Evolutionary conservation across 2,113 vertebrate genomes (phyloP).

Genomic region (Typhlomys cinereus): DNA sequence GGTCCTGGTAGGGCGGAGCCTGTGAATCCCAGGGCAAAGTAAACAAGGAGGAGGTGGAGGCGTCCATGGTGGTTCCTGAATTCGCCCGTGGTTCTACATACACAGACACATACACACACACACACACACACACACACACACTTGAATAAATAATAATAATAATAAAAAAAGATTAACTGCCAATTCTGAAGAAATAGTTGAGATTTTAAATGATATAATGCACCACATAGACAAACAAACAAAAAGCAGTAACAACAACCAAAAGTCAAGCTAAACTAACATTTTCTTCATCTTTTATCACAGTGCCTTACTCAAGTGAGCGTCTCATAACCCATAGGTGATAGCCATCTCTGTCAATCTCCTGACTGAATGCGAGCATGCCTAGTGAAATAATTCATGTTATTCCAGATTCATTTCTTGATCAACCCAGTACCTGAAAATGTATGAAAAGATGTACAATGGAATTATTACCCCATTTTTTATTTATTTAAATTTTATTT

Average conservation of each 20-base stretch:
- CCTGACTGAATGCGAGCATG: background rate
- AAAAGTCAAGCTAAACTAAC: background rate
- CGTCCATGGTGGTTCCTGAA: no score
- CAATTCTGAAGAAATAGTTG: background rate
- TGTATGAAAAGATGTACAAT: background rate
- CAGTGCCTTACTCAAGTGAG: background rate
- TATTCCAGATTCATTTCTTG: background rate
- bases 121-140: no score
- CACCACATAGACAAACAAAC: background rate
- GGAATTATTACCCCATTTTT: background rate
- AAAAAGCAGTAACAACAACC: background rate
- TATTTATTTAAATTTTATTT: no score
- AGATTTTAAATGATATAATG: background rate
- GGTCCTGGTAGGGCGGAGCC: no score
- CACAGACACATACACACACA: no score
- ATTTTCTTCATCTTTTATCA: no score
- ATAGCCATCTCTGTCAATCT: background rate
- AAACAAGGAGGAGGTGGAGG: no score
- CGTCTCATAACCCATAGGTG: accelerated
- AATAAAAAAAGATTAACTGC: background rate
- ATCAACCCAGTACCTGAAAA: background rate
- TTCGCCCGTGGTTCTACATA: no score
- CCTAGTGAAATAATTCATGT: background rate
- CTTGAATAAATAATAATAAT: no score
- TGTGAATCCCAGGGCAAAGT: no score